Percentiles rank a stretch among this genome's conserved stretches.
Evolutionary conservation across 2,797 vertebrate species (phyloP).

Genomic region (Heteromormyrus szaboi): DNA sequence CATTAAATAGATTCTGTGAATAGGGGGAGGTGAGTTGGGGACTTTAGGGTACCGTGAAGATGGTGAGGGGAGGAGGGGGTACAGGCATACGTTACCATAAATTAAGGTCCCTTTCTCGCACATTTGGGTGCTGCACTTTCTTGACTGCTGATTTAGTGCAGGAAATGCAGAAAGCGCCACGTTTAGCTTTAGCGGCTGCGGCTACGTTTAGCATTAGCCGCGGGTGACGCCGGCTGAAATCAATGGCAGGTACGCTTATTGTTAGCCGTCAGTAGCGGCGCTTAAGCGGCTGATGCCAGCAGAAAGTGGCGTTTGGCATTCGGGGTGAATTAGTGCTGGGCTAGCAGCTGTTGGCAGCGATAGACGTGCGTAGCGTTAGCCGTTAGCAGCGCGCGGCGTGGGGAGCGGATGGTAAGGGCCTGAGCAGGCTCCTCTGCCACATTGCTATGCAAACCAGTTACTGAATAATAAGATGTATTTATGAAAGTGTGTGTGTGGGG

Average conservation of each 20-base stretch:
- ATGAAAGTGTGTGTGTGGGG: constrained; percentile 53
- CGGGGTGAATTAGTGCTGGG: neutral
- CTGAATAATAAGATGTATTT: constrained; percentile 84
- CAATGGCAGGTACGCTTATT: neutral
- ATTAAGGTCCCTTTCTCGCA: constrained; percentile 11
- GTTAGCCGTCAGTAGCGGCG: neutral
- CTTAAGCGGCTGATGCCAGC: neutral
- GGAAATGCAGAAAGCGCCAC: neutral
- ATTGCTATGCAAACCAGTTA: constrained; percentile 68
- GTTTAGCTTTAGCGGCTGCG: neutral
- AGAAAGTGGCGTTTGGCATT: neutral
- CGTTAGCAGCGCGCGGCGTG: neutral
- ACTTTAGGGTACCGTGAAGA: constrained; percentile 13
- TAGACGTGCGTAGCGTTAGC: neutral
- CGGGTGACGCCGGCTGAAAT: neutral
- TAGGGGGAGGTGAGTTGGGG: constrained; percentile 27
- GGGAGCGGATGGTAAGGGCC: constrained; percentile 17
- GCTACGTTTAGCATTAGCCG: neutral
- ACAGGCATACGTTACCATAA: constrained; percentile 24
- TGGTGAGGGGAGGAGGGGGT: constrained; percentile 31
- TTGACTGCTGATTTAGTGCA: neutral
- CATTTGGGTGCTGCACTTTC: neutral
- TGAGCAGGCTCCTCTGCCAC: constrained; percentile 59
- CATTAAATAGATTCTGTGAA: constrained; percentile 64
- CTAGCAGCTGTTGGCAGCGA: neutral